Percentiles rank a stretch among this genome's conserved stretches.
phyloP scores from a whole-genome alignment of 2,113 vertebrate genomes.

The Plecotus auritus region DNA sequence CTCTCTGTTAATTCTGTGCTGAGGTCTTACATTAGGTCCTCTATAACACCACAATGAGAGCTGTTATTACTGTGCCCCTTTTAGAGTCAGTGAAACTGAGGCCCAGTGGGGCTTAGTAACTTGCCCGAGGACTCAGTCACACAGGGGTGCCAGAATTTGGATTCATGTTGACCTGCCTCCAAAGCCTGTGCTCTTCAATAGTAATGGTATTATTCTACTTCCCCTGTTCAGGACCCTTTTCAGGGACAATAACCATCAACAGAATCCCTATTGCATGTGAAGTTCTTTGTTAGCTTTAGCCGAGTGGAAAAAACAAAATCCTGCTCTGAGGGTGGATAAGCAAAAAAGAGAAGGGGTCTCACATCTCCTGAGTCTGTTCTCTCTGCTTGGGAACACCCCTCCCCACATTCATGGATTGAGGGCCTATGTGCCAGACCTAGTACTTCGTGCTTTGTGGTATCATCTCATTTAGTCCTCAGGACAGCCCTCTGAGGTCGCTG shows the following conservation, averaged over 20 bases:
- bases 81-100: background rate
- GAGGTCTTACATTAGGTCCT: background rate
- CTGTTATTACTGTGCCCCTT: background rate
- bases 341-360: background rate
- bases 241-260: background rate
- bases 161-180: background rate
- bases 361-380: background rate
- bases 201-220: background rate
- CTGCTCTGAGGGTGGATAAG: background rate
- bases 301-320: background rate
- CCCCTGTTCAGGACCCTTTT: background rate
- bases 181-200: background rate
- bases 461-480: background rate
- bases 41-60: background rate
- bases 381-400: background rate
- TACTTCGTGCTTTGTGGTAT: background rate
- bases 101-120: background rate
- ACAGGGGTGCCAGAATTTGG: background rate
- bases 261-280: background rate
- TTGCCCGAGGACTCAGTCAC: background rate
- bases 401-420: accelerated
- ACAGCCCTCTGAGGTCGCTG: background rate
- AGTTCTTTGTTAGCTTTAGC: background rate
- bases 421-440: background rate
- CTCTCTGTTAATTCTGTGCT: background rate